Conservation (phyloP, 2,113 vertebrate genomes). For the Butorides virescens region DNA sequence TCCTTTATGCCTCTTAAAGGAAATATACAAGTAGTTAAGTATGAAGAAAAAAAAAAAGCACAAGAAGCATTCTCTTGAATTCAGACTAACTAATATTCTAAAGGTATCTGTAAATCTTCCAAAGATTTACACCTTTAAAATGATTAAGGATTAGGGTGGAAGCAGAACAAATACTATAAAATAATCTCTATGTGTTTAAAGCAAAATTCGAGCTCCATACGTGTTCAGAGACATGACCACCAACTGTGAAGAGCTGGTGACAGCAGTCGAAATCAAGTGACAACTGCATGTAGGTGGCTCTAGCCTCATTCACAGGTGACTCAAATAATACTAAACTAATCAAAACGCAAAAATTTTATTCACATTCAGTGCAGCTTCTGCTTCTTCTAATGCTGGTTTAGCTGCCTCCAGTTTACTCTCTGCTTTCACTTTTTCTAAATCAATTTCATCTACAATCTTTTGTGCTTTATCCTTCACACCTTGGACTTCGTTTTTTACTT, state of each 20-base stretch:
- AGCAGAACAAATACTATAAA: neutral
- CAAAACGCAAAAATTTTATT: neutral
- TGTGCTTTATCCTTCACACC: conserved; percentile 85
- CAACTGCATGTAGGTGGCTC: neutral
- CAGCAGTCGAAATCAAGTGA: neutral
- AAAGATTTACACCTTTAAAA: neutral
- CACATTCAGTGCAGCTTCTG: conserved; percentile 84
- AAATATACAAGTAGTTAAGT: neutral
- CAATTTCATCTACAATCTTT: conserved; percentile 84
- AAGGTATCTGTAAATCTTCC: neutral
- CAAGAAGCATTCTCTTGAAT: neutral
- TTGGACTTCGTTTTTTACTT: conserved; percentile 85
- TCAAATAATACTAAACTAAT: neutral
- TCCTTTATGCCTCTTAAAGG: neutral
- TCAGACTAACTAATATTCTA: neutral
- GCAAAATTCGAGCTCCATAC: neutral
- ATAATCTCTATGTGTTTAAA: neutral
- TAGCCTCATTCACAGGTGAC: neutral
- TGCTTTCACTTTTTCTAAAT: conserved; percentile 79
- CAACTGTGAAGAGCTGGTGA: neutral
- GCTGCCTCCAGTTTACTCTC: conserved; percentile 83
- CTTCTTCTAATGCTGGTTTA: conserved; percentile 80
- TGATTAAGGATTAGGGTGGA: neutral
- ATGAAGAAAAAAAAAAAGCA: neutral
- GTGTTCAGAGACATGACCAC: neutral